A percentile compares a stretch with the other conserved stretches of the same genome.
Conservation (phyloP, 2,888 invertebrate species). For the Mythimna albipuncta region DNA sequence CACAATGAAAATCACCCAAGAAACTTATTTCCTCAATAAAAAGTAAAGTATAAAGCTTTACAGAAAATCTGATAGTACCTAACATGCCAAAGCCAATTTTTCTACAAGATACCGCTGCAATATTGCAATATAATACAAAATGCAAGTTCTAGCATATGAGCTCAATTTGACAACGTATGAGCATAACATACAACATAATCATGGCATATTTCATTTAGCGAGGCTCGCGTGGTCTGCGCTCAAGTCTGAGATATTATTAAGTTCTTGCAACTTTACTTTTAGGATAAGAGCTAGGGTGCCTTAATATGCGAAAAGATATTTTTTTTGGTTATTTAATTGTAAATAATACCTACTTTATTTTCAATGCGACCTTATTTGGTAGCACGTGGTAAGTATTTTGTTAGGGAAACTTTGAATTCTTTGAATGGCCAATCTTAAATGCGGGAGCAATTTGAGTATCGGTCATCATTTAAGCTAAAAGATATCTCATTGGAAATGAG, state of each 20-base stretch:
- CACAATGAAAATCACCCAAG: too few relatives aligned
- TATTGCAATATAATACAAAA: conserved; percentile 34
- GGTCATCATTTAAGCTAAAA: too few relatives aligned
- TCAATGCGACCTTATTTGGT: too few relatives aligned
- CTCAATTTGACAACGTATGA: conserved; percentile 55
- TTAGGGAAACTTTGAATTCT: too few relatives aligned
- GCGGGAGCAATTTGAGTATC: too few relatives aligned
- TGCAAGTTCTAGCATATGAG: conserved; percentile 43
- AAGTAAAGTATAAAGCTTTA: not conserved
- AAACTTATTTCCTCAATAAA: not conserved
- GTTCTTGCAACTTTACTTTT: conserved; percentile 58
- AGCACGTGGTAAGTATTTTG: too few relatives aligned
- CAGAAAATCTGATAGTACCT: not conserved
- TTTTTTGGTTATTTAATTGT: not conserved
- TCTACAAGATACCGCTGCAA: conserved; percentile 16
- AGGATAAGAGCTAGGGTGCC: conserved; percentile 39
- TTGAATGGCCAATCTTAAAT: too few relatives aligned
- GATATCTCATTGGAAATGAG: too few relatives aligned
- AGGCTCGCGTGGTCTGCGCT: conserved; percentile 58
- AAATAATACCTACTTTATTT: too few relatives aligned
- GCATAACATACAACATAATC: conserved; percentile 46
- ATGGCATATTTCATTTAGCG: conserved; percentile 69
- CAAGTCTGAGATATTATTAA: conserved; percentile 65
- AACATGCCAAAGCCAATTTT: conserved; percentile 3
- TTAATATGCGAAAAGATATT: not conserved